These are phyloP conservation scores for Phasia obesa DNA, from an alignment of 2,888 invertebrate genomes.

Conservation along the genomic window DNA sequence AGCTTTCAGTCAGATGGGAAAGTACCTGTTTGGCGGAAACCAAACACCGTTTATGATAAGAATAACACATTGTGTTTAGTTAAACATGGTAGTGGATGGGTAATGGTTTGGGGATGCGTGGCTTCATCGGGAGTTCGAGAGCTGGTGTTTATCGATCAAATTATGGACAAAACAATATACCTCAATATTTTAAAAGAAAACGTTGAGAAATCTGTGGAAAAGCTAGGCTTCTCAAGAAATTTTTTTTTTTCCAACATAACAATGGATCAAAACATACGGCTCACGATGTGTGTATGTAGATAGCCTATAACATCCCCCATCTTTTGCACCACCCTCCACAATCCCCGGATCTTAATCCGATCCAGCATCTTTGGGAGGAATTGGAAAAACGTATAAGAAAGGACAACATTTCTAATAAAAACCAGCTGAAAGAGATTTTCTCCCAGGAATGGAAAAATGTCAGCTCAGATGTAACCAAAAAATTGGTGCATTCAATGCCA, in stretches of 20 bases:
- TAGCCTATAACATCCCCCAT: constrained; percentile 7
- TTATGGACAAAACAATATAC: constrained; percentile 20
- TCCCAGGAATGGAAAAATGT: constrained; percentile 23
- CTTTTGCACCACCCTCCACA: constrained; percentile 4
- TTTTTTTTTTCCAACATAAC: constrained; percentile 15
- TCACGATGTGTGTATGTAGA: constrained; percentile 13
- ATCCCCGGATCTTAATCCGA: constrained; percentile 14
- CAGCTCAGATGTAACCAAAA: too few species aligned
- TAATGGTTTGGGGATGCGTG: neutral
- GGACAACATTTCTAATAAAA: constrained; percentile 10
- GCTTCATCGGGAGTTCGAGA: neutral
- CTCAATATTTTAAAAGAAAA: constrained; percentile 29
- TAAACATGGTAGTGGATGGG: constrained; percentile 10
- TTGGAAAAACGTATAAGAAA: too few species aligned
- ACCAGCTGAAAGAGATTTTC: constrained; percentile 15
- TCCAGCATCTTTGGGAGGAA: too few species aligned
- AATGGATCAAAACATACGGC: constrained; percentile 7
- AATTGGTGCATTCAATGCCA: neutral
- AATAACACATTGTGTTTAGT: constrained; percentile 6
- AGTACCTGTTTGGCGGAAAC: constrained; percentile 14
- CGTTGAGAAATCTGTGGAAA: constrained; percentile 11
- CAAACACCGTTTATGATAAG: constrained; percentile 22
- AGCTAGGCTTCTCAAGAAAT: constrained; percentile 7
- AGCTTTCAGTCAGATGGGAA: constrained; percentile 19
- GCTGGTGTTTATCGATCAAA: constrained; percentile 4